Conservation (phyloP, 2,113 vertebrate species). For the Pithys albifrons region DNA sequence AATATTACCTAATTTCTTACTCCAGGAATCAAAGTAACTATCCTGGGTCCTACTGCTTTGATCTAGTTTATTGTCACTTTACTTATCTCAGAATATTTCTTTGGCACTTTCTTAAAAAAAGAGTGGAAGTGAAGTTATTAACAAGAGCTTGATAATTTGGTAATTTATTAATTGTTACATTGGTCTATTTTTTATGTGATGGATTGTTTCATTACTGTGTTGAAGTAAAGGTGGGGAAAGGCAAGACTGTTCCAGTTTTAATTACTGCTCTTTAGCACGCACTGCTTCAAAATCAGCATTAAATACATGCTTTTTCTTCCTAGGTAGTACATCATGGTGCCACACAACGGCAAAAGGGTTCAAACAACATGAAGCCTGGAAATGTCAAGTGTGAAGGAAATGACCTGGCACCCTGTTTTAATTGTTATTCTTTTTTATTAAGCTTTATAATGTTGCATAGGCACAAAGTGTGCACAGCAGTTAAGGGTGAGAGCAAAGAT, state of each 20-base stretch:
- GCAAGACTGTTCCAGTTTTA: not conserved
- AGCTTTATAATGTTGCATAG: not conserved
- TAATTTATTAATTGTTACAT: not conserved
- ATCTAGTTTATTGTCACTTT: not conserved
- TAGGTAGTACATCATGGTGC: not conserved
- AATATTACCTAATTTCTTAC: not conserved
- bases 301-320: not conserved
- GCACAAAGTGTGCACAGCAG: not conserved
- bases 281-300: not conserved
- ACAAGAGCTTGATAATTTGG: not conserved
- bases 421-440: slow-evolving; percentile 2
- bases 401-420: not conserved
- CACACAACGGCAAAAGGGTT: not conserved
- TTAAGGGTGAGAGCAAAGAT: not conserved
- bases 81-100: not conserved
- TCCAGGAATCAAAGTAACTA: not conserved
- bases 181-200: not conserved
- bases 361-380: not conserved
- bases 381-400: slow-evolving; percentile 17
- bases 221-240: not conserved
- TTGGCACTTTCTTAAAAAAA: not conserved
- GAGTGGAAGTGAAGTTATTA: not conserved
- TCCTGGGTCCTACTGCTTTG: not conserved
- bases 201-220: not conserved
- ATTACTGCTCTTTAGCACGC: not conserved